phyloP scores from a whole-genome alignment of 2,113 vertebrate genomes.

The Aix galericulata region DNA sequence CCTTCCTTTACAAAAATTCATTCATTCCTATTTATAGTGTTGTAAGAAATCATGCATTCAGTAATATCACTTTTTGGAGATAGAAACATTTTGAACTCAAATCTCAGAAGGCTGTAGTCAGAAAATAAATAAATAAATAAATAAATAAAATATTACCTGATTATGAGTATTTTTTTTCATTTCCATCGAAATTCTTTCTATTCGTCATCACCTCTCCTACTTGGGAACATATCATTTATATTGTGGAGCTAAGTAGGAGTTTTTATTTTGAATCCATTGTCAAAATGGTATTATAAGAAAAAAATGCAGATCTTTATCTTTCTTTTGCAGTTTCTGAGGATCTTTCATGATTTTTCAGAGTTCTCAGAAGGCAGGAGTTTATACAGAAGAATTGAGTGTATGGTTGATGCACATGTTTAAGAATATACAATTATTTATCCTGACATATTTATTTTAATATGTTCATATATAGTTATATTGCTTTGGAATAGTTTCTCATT shows the following conservation, averaged over 20 bases:
- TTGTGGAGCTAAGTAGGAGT: background rate
- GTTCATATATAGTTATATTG: background rate
- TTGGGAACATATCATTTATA: background rate
- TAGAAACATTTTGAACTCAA: background rate
- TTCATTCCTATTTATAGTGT: background rate
- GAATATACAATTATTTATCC: background rate
- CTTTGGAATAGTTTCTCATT: background rate
- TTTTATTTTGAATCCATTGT: background rate
- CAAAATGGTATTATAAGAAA: background rate
- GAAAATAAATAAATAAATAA: background rate
- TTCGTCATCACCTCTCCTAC: background rate
- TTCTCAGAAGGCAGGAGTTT: background rate
- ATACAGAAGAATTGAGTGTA: background rate
- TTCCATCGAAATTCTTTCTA: background rate
- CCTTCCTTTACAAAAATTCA: background rate
- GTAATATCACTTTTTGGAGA: background rate
- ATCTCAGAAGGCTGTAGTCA: background rate
- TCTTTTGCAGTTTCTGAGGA: background rate
- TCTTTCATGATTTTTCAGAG: background rate
- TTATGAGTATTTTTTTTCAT: background rate
- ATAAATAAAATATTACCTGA: background rate
- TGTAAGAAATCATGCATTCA: background rate
- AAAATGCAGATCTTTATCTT: accelerated
- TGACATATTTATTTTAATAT: background rate
- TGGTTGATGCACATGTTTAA: background rate